phyloP scores from a whole-genome alignment of 2,888 invertebrate genomes.

The Macrophya alboannulata region DNA sequence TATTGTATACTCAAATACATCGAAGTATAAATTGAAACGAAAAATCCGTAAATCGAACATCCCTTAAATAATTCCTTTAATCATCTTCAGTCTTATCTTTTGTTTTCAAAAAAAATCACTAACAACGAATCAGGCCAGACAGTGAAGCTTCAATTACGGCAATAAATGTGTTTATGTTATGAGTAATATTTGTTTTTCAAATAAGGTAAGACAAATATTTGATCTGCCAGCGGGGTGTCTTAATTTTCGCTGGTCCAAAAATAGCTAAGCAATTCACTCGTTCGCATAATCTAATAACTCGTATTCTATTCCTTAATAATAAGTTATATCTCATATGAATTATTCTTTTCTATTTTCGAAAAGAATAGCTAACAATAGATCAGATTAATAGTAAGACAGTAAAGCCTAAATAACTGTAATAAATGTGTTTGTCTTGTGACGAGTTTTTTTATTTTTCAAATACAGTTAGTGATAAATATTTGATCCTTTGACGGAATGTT shows the following conservation, averaged over 20 bases:
- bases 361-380: not conserved
- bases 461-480: not conserved
- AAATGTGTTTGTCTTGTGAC: not conserved
- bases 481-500: too few species aligned
- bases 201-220: not conserved
- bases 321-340: not conserved
- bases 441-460: not conserved
- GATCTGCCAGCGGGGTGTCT: not conserved
- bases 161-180: not conserved
- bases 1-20: not conserved
- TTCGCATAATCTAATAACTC: not conserved
- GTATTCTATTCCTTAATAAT: not conserved
- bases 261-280: not conserved
- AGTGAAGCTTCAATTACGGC: not conserved
- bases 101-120: not conserved
- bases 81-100: not conserved
- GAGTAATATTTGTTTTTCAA: conserved; percentile 9
- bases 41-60: not conserved
- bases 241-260: not conserved
- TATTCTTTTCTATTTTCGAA: not conserved
- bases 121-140: not conserved
- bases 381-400: too few species aligned
- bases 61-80: not conserved
- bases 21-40: not conserved
- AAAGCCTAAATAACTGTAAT: not conserved